Conservation (phyloP, 2,113 vertebrate species). For the human region GRCh38 chr1:247399501-247400000, state of each 20-base stretch:
- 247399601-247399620: neutral
- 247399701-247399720: neutral
- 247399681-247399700: neutral
- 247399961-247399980: no score
- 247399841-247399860: no score
- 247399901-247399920: no score
- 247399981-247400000: no score
- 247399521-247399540: neutral
- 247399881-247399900: no score
- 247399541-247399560: neutral
- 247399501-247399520: neutral
- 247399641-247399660: no score
- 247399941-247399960: no score
- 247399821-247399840: no score
- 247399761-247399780: neutral
- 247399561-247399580: neutral
- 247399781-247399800: neutral
- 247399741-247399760: neutral
- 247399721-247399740: neutral
- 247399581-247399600: neutral
- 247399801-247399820: neutral
- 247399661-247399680: no score
- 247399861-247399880: no score
- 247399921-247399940: no score
- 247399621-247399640: neutral